Percentiles rank a stretch among this genome's conserved stretches.
phyloP scores from a whole-genome alignment of 2,888 invertebrate genomes.

The Anoncus sp. region DNA sequence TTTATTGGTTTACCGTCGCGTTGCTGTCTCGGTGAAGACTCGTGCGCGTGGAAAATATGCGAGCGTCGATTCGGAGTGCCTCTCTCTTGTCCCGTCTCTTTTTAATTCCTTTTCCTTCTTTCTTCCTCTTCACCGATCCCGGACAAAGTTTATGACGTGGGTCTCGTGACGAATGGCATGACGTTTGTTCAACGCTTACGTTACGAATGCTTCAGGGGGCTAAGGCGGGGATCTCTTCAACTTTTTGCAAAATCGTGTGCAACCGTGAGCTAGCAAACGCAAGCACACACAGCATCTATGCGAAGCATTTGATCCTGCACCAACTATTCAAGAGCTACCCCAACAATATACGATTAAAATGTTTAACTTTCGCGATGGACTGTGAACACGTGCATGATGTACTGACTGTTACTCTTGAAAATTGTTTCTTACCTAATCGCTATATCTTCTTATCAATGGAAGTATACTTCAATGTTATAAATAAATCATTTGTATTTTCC shows the following conservation, averaged over 20 bases:
- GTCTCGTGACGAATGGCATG: conserved; percentile 60
- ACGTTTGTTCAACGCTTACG: conserved; percentile 49
- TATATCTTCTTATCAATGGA: neutral
- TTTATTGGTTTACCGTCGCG: conserved; percentile 61
- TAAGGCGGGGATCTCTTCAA: too few relatives aligned
- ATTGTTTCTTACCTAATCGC: neutral
- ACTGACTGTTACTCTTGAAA: conserved; percentile 1
- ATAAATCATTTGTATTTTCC: neutral
- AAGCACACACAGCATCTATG: neutral
- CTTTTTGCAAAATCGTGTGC: conserved; percentile 36
- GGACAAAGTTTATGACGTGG: conserved; percentile 57
- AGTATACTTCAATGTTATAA: neutral
- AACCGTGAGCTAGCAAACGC: conserved; percentile 23
- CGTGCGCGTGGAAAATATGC: conserved; percentile 58
- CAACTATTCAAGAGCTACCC: neutral
- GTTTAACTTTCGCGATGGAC: conserved; percentile 16
- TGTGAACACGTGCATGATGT: neutral
- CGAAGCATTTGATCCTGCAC: conserved; percentile 9
- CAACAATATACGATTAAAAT: conserved; percentile 12
- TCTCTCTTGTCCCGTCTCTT: conserved; percentile 22
- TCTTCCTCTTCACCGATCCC: conserved; percentile 42
- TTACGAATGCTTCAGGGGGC: conserved; percentile 22
- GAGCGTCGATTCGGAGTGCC: conserved; percentile 54
- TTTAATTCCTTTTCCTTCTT: conserved; percentile 43
- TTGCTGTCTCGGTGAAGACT: conserved; percentile 59